phyloP scores from a whole-genome alignment of 2,888 invertebrate species.

The Gasteruption jaculator region DNA sequence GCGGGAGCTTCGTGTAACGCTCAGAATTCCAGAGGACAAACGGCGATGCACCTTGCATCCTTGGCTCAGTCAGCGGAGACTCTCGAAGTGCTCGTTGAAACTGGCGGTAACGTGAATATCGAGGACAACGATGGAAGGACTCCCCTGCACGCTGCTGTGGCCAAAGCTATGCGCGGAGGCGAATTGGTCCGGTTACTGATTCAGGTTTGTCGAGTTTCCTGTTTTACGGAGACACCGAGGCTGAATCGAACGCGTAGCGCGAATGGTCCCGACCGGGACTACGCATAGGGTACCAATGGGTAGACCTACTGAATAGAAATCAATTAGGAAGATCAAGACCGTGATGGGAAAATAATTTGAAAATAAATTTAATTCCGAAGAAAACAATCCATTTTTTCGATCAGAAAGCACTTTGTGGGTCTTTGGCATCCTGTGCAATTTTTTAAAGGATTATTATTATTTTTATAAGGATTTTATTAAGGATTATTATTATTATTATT shows the following conservation, averaged over 20 bases:
- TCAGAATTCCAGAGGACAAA: constrained; percentile 71
- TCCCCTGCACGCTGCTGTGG: constrained; percentile 76
- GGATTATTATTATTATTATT: no score
- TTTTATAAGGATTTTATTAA: no score
- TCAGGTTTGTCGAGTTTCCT: constrained; percentile 32
- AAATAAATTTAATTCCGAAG: no score
- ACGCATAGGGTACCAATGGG: no score
- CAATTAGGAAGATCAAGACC: no score
- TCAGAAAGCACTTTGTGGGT: no score
- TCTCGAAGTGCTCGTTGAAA: constrained; percentile 65
- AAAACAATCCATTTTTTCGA: no score
- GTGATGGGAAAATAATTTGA: no score
- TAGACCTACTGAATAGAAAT: no score
- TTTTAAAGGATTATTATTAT: no score
- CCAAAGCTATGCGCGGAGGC: constrained; percentile 58
- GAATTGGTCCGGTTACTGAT: constrained; percentile 40
- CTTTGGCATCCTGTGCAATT: no score
- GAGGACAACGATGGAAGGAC: constrained; percentile 72
- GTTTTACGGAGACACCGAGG: no score
- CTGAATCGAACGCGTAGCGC: not conserved
- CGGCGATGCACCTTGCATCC: constrained; percentile 80
- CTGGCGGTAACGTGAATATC: constrained; percentile 63
- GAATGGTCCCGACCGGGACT: not conserved
- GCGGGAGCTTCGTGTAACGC: constrained; percentile 74
- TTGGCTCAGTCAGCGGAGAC: constrained; percentile 76